Percentiles rank a stretch among this genome's conserved stretches.
Evolutionary conservation across 2,113 vertebrate species (phyloP).

Genomic region (Hirundichthys speculiger): DNA sequence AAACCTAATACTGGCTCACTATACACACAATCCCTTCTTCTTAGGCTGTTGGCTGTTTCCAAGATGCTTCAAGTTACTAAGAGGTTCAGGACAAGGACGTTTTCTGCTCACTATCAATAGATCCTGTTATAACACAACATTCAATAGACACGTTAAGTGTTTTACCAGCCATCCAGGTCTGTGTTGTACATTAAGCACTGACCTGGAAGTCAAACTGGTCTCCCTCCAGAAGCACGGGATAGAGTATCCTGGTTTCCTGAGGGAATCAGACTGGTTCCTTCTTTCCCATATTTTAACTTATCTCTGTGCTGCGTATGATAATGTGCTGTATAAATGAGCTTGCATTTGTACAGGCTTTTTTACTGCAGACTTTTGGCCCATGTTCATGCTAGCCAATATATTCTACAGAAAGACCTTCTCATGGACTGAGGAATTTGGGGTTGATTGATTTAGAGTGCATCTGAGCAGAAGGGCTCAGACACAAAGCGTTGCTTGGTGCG

Average conservation of each 20-base stretch:
- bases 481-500: background rate
- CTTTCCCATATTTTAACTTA: background rate
- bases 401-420: constrained; percentile 38
- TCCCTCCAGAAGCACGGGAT: constrained; percentile 24
- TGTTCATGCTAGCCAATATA: constrained; percentile 29
- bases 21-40: constrained; percentile 52
- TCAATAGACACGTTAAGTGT: constrained; percentile 42
- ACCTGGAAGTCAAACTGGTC: constrained; percentile 43
- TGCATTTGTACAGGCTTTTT: constrained; percentile 7
- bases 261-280: constrained; percentile 40
- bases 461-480: background rate
- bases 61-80: constrained; percentile 41
- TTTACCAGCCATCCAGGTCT: constrained; percentile 44
- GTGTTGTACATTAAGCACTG: constrained; percentile 32
- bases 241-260: constrained; percentile 37
- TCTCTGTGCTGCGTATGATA: background rate
- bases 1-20: constrained; percentile 58
- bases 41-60: constrained; percentile 43
- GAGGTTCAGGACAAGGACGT: constrained; percentile 46
- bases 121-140: constrained; percentile 37
- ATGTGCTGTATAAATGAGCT: constrained; percentile 2
- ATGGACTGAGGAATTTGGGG: constrained; percentile 25
- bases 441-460: constrained; percentile 15
- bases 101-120: constrained; percentile 24
- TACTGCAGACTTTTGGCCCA: constrained; percentile 35